These are phyloP conservation scores for human (Homo sapiens) DNA, from an alignment of 2,113 vertebrate species.

Conservation along the genomic window GRCh38 chr16:67057501-67058000, in stretches of 20 bases:
- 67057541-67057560: not conserved
- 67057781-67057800: not conserved
- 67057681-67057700: constrained; percentile 5
- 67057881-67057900: not conserved
- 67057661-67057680: not conserved
- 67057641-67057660: not conserved
- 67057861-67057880: not conserved
- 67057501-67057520: not conserved
- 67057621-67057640: not conserved
- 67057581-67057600: not conserved
- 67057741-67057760: not conserved
- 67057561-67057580: not conserved
- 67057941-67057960: not conserved
- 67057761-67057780: not conserved
- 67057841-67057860: not conserved
- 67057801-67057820: not conserved
- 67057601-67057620: not conserved
- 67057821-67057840: not conserved
- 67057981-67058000: not conserved
- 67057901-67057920: not conserved
- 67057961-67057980: not conserved
- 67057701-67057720: not conserved
- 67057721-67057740: not conserved
- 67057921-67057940: not conserved
- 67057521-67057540: not conserved